Conservation (phyloP, 2,797 vertebrate species). For the Muraenolepis orangiensis region DNA sequence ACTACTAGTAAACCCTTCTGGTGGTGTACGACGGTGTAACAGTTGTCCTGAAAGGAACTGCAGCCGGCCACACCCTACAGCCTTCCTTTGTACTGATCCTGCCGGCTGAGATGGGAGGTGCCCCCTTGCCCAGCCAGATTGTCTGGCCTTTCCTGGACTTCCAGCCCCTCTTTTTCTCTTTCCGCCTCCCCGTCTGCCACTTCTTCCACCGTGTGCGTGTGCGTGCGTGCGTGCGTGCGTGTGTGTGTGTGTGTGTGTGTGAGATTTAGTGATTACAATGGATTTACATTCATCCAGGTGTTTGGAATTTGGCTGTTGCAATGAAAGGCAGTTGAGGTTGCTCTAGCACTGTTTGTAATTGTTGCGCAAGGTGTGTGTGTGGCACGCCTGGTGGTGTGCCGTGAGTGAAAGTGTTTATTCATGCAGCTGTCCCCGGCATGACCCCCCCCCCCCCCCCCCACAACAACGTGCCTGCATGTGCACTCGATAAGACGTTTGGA, state of each 20-base stretch:
- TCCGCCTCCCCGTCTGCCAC: neutral
- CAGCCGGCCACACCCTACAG: neutral
- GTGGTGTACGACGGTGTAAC: too few relatives aligned
- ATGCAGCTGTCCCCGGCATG: neutral
- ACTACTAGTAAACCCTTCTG: too few relatives aligned
- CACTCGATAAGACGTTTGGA: slow-evolving; percentile 31
- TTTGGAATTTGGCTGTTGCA: neutral
- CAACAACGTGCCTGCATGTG: slow-evolving; percentile 19
- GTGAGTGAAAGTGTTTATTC: neutral
- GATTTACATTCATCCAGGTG: too few relatives aligned
- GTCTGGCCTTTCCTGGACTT: slow-evolving; percentile 1
- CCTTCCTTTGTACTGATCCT: neutral
- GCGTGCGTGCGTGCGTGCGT: neutral
- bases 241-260: neutral
- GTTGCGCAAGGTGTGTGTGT: neutral
- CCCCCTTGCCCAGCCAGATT: neutral
- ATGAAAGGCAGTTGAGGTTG: neutral
- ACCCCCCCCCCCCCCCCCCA: neutral
- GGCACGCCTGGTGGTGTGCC: neutral
- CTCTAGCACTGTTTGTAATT: neutral
- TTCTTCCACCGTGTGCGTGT: neutral
- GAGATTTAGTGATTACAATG: neutral
- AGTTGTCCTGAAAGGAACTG: neutral
- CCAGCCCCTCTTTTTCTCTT: neutral
- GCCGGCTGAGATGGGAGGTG: slow-evolving; percentile 3